Percentiles rank a stretch among this genome's conserved stretches.
phyloP scores from a whole-genome alignment of 2,797 vertebrate species.

The Phoeniculus purpureus region DNA sequence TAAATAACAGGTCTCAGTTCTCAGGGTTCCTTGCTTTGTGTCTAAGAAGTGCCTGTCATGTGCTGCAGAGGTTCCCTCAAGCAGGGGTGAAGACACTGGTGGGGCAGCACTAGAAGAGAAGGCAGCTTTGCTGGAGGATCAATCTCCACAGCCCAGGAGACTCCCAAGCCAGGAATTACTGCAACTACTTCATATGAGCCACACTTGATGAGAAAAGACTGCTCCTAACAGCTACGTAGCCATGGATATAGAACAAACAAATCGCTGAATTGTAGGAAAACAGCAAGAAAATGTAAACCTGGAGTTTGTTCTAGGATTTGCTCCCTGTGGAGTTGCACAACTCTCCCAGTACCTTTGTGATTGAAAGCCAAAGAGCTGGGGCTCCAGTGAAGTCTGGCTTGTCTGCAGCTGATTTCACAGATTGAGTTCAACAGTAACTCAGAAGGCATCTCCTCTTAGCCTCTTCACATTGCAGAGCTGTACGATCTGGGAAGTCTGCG shows the following conservation, averaged over 20 bases:
- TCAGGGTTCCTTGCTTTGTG: background rate
- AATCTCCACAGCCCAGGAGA: background rate
- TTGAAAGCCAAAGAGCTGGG: background rate
- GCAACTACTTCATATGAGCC: background rate
- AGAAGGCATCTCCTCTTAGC: background rate
- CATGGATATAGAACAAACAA: constrained; percentile 51
- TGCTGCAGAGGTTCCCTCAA: background rate
- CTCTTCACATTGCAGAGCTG: background rate
- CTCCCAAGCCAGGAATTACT: rapidly evolving
- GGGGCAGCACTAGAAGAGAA: background rate
- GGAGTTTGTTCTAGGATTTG: background rate
- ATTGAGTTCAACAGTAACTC: background rate
- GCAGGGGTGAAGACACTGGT: background rate
- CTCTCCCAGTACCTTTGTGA: background rate
- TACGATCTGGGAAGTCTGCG: background rate
- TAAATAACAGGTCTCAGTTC: background rate
- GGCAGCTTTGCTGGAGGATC: background rate
- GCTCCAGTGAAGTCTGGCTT: background rate
- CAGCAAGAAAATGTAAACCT: constrained; percentile 16
- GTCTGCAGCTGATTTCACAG: background rate
- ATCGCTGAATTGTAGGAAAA: constrained; percentile 7
- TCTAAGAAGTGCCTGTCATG: background rate
- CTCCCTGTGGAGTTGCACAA: background rate
- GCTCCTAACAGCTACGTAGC: background rate
- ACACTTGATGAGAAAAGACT: background rate